Evolutionary conservation across 2,888 invertebrate genomes (phyloP).

Genomic region (Cryptophagus acutangulus): DNA sequence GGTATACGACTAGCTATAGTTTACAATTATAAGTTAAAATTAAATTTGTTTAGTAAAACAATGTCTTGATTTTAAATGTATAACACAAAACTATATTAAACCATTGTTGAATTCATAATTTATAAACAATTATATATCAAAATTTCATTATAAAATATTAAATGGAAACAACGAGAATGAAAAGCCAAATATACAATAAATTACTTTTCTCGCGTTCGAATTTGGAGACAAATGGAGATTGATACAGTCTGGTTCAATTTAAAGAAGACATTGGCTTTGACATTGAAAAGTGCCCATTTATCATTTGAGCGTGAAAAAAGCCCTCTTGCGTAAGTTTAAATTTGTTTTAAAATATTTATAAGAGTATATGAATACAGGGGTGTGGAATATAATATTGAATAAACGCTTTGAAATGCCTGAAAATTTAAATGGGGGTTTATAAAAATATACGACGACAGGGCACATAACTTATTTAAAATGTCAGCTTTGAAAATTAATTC

Average conservation of each 20-base stretch:
- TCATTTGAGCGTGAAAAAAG: constrained; percentile 27
- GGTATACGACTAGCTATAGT: too few species aligned
- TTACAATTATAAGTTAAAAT: too few species aligned
- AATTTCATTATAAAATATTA: too few species aligned
- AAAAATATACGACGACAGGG: constrained; percentile 44
- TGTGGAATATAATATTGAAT: constrained; percentile 29
- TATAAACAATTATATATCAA: too few species aligned
- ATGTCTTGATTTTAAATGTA: too few species aligned
- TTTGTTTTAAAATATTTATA: constrained; percentile 1
- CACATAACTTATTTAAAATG: constrained; percentile 45
- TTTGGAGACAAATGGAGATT: constrained; percentile 25
- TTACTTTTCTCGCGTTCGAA: too few species aligned
- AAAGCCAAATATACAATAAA: too few species aligned
- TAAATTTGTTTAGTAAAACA: too few species aligned
- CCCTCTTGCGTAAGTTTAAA: constrained; percentile 7
- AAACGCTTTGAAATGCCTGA: constrained; percentile 28
- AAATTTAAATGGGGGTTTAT: constrained; percentile 41
- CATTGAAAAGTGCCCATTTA: constrained; percentile 40
- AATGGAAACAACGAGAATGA: too few species aligned
- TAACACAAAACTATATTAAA: too few species aligned
- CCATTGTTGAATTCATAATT: too few species aligned
- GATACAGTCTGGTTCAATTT: constrained; percentile 30
- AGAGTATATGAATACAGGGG: constrained; percentile 13
- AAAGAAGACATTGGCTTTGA: constrained; percentile 41
- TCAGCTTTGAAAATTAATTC: constrained; percentile 43